A percentile compares a stretch with the other conserved stretches of the same genome.
Conservation (phyloP, 1,140 invertebrate species). For the Medauroidea extradentata region DNA sequence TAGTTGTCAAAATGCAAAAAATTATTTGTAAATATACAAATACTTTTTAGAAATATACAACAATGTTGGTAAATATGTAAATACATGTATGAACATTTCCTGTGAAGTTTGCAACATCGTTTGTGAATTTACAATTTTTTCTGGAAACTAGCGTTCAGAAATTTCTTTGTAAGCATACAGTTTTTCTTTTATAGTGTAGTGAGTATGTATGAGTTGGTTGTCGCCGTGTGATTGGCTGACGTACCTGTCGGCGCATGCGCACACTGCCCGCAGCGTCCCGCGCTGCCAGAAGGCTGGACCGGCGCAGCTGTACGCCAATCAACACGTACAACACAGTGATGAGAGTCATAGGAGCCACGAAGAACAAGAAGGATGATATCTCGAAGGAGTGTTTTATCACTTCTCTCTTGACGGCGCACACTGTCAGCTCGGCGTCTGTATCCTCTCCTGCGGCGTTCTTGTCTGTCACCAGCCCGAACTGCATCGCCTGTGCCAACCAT, state of each 20-base stretch:
- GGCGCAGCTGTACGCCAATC: conserved; percentile 61
- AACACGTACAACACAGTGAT: conserved; percentile 66
- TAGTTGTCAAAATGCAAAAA: no score
- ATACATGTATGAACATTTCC: no score
- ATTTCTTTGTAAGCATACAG: no score
- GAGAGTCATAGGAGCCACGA: conserved; percentile 70
- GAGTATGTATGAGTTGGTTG: no score
- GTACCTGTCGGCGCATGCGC: neutral
- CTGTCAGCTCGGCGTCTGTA: neutral
- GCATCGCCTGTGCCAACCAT: conserved; percentile 59
- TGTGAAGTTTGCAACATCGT: no score
- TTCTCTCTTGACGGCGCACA: conserved; percentile 8
- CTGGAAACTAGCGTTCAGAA: no score
- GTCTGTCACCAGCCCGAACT: conserved; percentile 36
- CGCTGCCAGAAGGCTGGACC: conserved; percentile 33
- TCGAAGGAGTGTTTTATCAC: conserved; percentile 55
- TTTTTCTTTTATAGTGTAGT: no score
- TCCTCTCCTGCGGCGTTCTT: neutral
- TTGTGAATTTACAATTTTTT: no score
- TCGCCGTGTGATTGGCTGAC: no score
- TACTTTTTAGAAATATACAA: no score
- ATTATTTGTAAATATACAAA: no score
- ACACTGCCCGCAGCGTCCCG: neutral
- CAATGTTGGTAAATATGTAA: no score
- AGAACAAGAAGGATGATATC: conserved; percentile 69